These are phyloP conservation scores for Gobionotothen gibberifrons DNA, from an alignment of 2,797 vertebrate species.

Conservation along the genomic window DNA sequence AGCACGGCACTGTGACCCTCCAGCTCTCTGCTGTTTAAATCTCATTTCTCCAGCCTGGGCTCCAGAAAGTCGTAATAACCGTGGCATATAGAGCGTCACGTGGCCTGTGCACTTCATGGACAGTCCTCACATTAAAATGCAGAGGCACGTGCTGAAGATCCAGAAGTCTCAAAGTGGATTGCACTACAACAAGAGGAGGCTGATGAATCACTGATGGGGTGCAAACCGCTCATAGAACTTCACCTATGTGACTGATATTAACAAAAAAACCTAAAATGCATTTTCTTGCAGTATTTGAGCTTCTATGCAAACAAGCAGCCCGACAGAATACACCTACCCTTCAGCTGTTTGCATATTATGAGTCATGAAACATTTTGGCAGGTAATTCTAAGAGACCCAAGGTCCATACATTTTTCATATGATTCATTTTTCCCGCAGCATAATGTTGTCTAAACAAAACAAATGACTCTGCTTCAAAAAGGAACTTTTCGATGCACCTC, in stretches of 20 bases:
- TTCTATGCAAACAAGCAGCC: conserved; percentile 59
- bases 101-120: conserved; percentile 27
- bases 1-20: conserved; percentile 42
- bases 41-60: conserved; percentile 50
- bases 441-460: conserved; percentile 76
- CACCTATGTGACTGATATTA: conserved; percentile 24
- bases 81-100: conserved; percentile 43
- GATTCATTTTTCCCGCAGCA: conserved; percentile 77
- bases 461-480: conserved; percentile 72
- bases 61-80: conserved; percentile 50
- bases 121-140: conserved; percentile 39
- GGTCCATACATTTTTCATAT: conserved; percentile 82
- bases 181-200: background rate
- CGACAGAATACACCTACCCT: conserved; percentile 51
- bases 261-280: conserved; percentile 45
- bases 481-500: conserved; percentile 35
- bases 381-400: conserved; percentile 81
- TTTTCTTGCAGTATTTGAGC: conserved; percentile 44
- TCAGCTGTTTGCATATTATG: conserved; percentile 78
- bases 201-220: conserved; percentile 9
- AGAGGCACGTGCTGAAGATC: conserved; percentile 9
- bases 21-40: conserved; percentile 65
- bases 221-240: background rate
- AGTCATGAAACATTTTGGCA: conserved; percentile 83
- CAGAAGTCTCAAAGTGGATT: conserved; percentile 8